These are phyloP conservation scores for Chrysopa pallens DNA, from an alignment of 1,140 invertebrate genomes.

Conservation along the genomic window DNA sequence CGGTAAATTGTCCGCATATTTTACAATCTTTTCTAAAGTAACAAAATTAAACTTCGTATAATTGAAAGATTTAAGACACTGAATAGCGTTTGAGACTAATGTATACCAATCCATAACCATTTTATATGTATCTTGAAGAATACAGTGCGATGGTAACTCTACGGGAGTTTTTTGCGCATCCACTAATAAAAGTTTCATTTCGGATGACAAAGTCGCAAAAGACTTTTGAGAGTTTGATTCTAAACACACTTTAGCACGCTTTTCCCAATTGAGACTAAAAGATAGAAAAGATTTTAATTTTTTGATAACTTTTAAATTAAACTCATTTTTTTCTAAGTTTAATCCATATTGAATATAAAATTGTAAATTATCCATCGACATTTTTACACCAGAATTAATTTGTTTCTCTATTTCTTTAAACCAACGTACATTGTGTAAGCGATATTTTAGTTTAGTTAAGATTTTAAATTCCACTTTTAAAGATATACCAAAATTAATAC, in stretches of 20 bases:
- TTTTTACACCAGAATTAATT: constrained; percentile 34
- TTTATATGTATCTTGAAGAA: constrained; percentile 53
- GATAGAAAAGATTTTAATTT: constrained; percentile 50
- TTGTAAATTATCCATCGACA: constrained; percentile 55
- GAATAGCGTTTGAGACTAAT: constrained; percentile 51
- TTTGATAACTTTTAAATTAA: constrained; percentile 51
- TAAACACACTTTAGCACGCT: constrained; percentile 53
- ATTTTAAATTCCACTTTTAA: constrained; percentile 76
- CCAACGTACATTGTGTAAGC: constrained; percentile 59
- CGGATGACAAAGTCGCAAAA: constrained; percentile 47
- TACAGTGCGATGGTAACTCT: constrained; percentile 56
- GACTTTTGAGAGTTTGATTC: constrained; percentile 22
- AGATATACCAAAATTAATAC: constrained; percentile 53
- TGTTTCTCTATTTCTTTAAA: constrained; percentile 44
- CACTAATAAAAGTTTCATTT: constrained; percentile 55
- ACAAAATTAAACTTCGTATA: constrained; percentile 55
- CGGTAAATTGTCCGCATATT: too few relatives aligned
- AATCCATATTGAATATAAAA: constrained; percentile 52
- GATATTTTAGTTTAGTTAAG: constrained; percentile 48
- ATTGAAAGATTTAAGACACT: constrained; percentile 64
- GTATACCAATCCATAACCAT: constrained; percentile 75
- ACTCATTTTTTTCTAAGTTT: constrained; percentile 48
- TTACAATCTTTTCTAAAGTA: too few relatives aligned
- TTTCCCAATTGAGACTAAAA: constrained; percentile 72
- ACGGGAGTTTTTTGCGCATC: constrained; percentile 63